phyloP scores from a whole-genome alignment of 2,797 vertebrate species.

The Catostomus latipinnis region DNA sequence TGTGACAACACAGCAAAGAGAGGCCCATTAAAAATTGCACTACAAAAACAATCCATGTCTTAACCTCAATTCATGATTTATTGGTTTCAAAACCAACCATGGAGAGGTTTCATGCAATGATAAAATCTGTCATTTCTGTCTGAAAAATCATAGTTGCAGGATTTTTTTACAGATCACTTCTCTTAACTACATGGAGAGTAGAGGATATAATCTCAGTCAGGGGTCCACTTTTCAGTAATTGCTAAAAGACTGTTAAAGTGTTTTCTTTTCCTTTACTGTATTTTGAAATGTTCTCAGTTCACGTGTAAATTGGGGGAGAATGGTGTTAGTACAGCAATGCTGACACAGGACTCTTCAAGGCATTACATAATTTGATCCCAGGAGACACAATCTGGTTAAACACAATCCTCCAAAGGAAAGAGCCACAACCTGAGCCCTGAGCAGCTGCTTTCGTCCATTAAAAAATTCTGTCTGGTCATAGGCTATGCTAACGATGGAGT shows the following conservation, averaged over 20 bases:
- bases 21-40: not conserved
- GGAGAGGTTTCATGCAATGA: not conserved
- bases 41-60: not conserved
- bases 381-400: slow-evolving; percentile 38
- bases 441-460: slow-evolving; percentile 25
- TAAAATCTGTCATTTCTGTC: not conserved
- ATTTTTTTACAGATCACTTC: not conserved
- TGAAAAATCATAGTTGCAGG: not conserved
- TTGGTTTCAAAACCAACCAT: not conserved
- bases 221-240: slow-evolving; percentile 13
- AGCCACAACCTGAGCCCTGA: slow-evolving; percentile 29
- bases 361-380: slow-evolving; percentile 40
- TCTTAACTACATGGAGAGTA: slow-evolving; percentile 6
- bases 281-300: not conserved
- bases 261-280: slow-evolving; percentile 12
- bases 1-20: not conserved
- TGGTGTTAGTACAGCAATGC: slow-evolving; percentile 30
- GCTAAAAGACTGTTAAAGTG: not conserved
- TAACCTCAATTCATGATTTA: slow-evolving; percentile 14
- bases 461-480: slow-evolving; percentile 26
- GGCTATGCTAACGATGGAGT: not conserved
- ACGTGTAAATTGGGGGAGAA: slow-evolving; percentile 18
- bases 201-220: slow-evolving; percentile 33
- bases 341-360: slow-evolving; percentile 39
- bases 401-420: slow-evolving; percentile 27